Conservation (phyloP, 2,888 invertebrate species). For the Hoplodrina ambigua region DNA sequence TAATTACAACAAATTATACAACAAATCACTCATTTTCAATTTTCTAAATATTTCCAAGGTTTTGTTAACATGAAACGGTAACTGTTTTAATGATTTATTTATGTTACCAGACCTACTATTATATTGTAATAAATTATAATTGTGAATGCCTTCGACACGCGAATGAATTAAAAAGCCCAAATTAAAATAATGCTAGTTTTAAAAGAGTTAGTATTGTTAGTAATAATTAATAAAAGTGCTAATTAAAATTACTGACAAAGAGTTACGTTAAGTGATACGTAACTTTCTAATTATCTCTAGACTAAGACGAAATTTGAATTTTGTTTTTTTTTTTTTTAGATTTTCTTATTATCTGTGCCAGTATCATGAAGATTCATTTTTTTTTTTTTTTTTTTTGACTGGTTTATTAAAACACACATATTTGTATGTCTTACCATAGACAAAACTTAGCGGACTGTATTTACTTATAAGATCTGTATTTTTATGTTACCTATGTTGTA, state of each 20-base stretch:
- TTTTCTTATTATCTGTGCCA: too few species aligned
- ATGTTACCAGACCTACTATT: conserved; percentile 45
- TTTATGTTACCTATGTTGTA: too few species aligned
- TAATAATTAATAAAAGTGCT: conserved; percentile 1
- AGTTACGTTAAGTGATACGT: too few species aligned
- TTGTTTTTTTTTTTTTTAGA: too few species aligned
- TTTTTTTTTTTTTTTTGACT: too few species aligned
- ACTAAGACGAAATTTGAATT: too few species aligned
- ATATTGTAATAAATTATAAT: conserved; percentile 53
- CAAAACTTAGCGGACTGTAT: too few species aligned
- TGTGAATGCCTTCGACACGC: conserved; percentile 48
- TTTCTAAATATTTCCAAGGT: conserved; percentile 37
- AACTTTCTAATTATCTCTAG: too few species aligned
- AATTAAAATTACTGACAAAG: neutral
- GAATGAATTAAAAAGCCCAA: conserved; percentile 34
- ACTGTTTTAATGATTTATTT: conserved; percentile 44
- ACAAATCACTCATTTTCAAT: conserved; percentile 48
- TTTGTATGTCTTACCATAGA: too few species aligned
- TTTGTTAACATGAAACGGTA: conserved; percentile 45
- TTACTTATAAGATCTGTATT: too few species aligned
- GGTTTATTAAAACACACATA: too few species aligned
- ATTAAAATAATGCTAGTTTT: conserved; percentile 17
- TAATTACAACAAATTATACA: conserved; percentile 30
- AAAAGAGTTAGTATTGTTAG: neutral
- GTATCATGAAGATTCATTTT: too few species aligned